Percentiles rank a stretch among this genome's conserved stretches.
These are phyloP conservation scores for Pseudococcus longispinus DNA, from an alignment of 2,888 invertebrate species.

Conservation along the genomic window DNA sequence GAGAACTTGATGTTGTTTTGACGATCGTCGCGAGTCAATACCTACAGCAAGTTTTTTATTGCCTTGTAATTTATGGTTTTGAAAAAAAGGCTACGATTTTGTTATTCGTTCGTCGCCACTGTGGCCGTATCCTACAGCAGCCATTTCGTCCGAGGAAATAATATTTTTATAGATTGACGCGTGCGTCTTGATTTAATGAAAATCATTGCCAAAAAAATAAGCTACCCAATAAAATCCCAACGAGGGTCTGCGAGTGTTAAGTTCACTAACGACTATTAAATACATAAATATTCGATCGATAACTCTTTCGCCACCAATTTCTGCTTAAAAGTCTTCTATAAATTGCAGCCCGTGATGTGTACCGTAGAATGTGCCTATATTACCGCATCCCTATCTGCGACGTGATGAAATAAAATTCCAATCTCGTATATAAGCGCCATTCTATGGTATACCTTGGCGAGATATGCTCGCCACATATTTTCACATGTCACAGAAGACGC, in stretches of 20 bases:
- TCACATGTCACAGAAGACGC: neutral
- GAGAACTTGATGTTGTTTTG: neutral
- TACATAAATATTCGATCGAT: neutral
- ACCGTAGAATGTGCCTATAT: neutral
- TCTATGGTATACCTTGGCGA: neutral
- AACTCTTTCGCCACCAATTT: neutral
- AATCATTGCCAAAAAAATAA: neutral
- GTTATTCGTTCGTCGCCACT: neutral
- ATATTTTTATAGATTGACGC: conserved; percentile 27
- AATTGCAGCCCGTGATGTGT: no score
- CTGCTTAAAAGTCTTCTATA: neutral
- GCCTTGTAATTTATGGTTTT: neutral
- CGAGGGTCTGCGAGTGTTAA: neutral
- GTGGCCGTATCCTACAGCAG: neutral
- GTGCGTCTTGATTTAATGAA: neutral
- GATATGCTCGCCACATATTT: neutral
- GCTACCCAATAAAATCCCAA: neutral
- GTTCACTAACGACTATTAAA: neutral
- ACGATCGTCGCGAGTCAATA: conserved; percentile 3
- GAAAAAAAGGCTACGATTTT: neutral
- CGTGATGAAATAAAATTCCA: neutral
- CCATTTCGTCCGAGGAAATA: neutral
- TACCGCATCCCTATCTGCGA: neutral
- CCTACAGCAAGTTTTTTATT: conserved; percentile 12
- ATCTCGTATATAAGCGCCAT: neutral